Percentiles rank a stretch among this genome's conserved stretches.
These are phyloP conservation scores for Clarias laeviceps DNA, from an alignment of 2,797 vertebrate species.

Conservation along the genomic window DNA sequence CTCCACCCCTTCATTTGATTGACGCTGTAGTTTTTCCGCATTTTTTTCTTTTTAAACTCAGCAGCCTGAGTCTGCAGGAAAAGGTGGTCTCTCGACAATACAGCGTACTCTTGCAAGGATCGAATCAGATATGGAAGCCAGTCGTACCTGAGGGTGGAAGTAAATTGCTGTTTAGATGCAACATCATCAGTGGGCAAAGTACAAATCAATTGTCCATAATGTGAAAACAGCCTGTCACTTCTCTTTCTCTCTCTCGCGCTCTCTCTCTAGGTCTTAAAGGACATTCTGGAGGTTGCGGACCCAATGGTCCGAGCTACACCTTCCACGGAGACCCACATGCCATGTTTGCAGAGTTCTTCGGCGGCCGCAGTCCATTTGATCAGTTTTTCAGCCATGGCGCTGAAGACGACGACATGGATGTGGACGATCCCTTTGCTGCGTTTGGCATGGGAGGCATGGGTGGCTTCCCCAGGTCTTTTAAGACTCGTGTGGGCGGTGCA, in stretches of 20 bases:
- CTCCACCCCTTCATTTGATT: no score
- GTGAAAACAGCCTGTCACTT: no score
- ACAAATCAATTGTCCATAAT: no score
- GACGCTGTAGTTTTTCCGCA: no score
- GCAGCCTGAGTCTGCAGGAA: no score
- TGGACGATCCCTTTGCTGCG: constrained; percentile 86
- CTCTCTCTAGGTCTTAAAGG: constrained; percentile 80
- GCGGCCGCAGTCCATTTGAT: constrained; percentile 92
- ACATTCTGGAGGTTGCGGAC: constrained; percentile 69
- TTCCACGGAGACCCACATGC: constrained; percentile 96
- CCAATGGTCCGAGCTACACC: constrained; percentile 86
- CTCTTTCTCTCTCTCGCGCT: background rate
- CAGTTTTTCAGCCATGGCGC: constrained; percentile 90
- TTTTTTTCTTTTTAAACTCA: no score
- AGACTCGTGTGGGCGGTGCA: constrained; percentile 58
- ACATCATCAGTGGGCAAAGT: no score
- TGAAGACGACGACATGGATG: constrained; percentile 86
- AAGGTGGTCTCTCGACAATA: no score
- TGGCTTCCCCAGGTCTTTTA: constrained; percentile 74
- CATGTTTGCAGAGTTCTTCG: constrained; percentile 95
- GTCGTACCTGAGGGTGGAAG: no score
- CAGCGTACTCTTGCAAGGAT: no score
- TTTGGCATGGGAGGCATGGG: constrained; percentile 82
- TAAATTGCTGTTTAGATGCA: no score
- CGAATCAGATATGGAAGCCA: no score